Base-by-base conservation (phyloP, 2,888 invertebrate species). In the Bugulina stolonifera region DNA sequence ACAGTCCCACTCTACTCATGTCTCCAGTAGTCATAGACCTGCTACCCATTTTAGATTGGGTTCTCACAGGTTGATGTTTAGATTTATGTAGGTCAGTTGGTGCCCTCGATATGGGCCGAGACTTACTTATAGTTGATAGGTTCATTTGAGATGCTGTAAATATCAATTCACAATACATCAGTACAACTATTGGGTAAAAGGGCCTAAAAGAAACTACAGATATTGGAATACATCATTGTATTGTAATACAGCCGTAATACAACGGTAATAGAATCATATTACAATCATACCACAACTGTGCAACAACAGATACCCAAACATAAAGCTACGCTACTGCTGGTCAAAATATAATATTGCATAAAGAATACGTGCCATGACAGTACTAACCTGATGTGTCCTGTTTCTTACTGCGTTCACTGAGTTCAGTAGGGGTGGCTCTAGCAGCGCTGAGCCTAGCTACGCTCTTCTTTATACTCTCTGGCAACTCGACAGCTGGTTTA, bases 1-100 rank as follows among this genome's bases (percentile, higher is more conserved):
- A 32, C 32, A 64, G 34, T 32, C 64, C 64, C 10, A 64, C 29
- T 32, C 27, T 27, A 27, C 64, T 64, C 29, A 64, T 64, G 32
- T 64, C 64, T 64, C 64, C 64, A 64, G 64, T 64, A 10, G 64
- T 64, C 64, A 64, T 64, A 64, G 32, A 64, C 34, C 64, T 22
- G 32, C 5, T 14, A 32, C 64, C 64, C 64, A 64, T 64, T 27
- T 27, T 14, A 27, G 64, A 25, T 10, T 22, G 27, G 14, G 32
- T 10, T 32, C 5, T 14, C 34, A 22, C 18, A 14, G 25, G 32
- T 32, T 27, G 32, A 57, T 3, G 57, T n/a, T n/a, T 5, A 57
- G 57, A 14, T 32, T 64, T 64, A 32, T 29, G 22, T 10, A 32
- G 64, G 14, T 64, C 32, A 64, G 10, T 64, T 2, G 64, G 64